Percentiles rank a stretch among this genome's conserved stretches.
Evolutionary conservation across 2,113 vertebrate genomes (phyloP).

Genomic region (Arenaria interpres): DNA sequence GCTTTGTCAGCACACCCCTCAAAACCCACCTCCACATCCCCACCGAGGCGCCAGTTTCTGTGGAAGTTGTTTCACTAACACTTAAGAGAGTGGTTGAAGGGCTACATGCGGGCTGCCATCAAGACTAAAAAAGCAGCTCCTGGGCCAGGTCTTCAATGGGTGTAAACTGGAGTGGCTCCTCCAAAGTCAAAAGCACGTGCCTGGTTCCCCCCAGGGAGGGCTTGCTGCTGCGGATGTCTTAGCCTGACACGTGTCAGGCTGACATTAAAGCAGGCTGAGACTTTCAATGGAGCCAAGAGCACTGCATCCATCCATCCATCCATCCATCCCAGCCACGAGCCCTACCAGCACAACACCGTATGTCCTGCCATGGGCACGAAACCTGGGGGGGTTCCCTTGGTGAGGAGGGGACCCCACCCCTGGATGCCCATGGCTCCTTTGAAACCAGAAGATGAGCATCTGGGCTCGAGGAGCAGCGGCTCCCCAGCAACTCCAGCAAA

Average conservation of each 20-base stretch:
- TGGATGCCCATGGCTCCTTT: neutral
- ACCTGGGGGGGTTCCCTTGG: neutral
- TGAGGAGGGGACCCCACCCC: neutral
- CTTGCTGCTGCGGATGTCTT: neutral
- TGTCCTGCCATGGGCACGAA: neutral
- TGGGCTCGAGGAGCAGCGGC: neutral
- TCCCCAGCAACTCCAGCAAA: neutral
- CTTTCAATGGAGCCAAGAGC: neutral
- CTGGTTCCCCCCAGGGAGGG: accelerated
- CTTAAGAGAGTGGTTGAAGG: neutral
- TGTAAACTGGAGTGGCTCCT: neutral
- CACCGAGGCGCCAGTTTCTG: neutral
- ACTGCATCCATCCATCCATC: neutral
- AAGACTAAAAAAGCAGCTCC: neutral
- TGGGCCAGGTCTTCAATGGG: neutral
- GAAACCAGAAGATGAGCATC: neutral
- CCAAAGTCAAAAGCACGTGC: neutral
- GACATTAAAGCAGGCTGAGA: neutral
- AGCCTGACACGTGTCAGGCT: neutral
- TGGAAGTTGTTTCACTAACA: neutral
- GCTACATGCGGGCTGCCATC: neutral
- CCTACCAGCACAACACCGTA: accelerated
- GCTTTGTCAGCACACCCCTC: neutral
- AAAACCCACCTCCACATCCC: neutral
- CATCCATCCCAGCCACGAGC: neutral